These are phyloP conservation scores for Turritopsis dohrnii DNA, from an alignment of 30 jellyfish, hydroid and myxozoan genomes.

Conservation along the genomic window DNA sequence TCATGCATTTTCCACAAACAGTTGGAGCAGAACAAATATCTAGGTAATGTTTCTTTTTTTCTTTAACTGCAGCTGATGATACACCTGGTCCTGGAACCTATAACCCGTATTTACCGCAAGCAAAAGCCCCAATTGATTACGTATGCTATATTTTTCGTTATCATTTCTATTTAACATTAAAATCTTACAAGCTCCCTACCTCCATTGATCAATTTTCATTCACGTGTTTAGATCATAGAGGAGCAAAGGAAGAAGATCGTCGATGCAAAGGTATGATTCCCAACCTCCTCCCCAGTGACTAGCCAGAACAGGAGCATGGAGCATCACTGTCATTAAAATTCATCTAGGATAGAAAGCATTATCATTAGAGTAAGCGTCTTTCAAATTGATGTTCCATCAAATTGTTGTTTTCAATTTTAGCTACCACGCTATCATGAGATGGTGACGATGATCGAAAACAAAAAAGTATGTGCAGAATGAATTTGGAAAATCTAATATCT, in stretches of 20 bases:
- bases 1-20: too few species aligned
- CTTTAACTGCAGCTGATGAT: constrained; percentile 11
- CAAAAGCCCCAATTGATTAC: constrained; percentile 70
- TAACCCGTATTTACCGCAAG: constrained; percentile 61
- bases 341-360: too few species aligned
- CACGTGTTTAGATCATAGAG: constrained; percentile 34
- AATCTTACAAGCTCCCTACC: background rate
- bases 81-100: constrained; percentile 91
- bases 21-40: too few species aligned
- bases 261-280: constrained; percentile 36
- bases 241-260: constrained; percentile 46
- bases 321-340: background rate
- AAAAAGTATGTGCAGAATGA: constrained; percentile 41
- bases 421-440: constrained; percentile 84
- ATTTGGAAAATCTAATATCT: too few species aligned
- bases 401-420: constrained; percentile 23
- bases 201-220: background rate
- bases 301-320: background rate
- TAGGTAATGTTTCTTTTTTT: background rate
- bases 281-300: background rate
- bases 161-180: background rate
- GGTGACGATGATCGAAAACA: constrained; percentile 52
- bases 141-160: constrained; percentile 31
- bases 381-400: background rate
- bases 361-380: too few species aligned